Conservation (phyloP, 2,113 vertebrate genomes). For the Mobula birostris region DNA sequence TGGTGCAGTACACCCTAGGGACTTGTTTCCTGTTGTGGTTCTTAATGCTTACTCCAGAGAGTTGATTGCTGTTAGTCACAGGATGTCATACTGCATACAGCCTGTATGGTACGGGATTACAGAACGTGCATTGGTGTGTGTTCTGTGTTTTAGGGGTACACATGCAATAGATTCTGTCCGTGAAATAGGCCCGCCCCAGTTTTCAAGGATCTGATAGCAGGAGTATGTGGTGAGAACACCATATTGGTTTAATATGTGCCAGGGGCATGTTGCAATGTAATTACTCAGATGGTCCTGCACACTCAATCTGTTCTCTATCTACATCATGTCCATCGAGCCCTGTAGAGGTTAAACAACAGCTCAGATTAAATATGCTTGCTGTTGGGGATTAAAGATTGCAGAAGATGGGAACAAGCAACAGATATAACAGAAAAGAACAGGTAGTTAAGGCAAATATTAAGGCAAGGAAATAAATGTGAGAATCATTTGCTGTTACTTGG, state of each 20-base stretch:
- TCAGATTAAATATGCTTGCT: background rate
- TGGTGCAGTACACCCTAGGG: constrained; percentile 23
- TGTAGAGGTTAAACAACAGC: background rate
- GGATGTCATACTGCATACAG: constrained; percentile 9
- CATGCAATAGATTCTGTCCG: background rate
- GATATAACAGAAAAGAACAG: background rate
- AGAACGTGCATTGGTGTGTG: background rate
- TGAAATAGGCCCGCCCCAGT: background rate
- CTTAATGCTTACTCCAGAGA: constrained; percentile 26
- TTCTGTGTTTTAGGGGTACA: background rate
- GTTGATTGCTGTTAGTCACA: constrained; percentile 12
- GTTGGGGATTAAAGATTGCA: background rate
- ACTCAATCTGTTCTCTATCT: background rate
- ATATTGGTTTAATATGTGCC: background rate
- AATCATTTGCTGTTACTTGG: background rate
- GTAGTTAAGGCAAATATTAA: background rate
- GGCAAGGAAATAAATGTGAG: background rate
- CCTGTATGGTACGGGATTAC: background rate
- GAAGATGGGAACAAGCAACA: background rate
- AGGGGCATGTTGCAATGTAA: background rate
- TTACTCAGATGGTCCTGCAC: background rate
- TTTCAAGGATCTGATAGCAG: background rate
- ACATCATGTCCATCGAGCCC: background rate
- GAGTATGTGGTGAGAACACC: background rate
- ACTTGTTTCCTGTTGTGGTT: constrained; percentile 38